Evolutionary conservation across 2,797 vertebrate genomes (phyloP).

Genomic region (Natrix natrix): DNA sequence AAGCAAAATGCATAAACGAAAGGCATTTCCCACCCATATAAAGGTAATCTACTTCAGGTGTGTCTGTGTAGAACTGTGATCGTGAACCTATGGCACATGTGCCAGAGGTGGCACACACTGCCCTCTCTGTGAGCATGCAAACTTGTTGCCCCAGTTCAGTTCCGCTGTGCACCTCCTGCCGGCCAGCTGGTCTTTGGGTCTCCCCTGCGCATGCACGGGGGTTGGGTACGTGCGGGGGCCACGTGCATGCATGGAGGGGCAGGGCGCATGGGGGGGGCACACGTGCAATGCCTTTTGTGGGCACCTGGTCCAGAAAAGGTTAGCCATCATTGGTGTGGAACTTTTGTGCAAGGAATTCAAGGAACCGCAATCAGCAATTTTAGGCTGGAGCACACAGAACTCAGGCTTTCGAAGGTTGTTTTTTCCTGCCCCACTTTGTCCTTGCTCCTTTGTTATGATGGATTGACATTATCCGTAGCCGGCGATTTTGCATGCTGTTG

Average conservation of each 20-base stretch:
- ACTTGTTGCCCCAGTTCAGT: too few species aligned
- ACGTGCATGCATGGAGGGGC: too few species aligned
- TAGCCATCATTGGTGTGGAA: not conserved
- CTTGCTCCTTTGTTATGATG: not conserved
- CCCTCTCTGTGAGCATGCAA: too few species aligned
- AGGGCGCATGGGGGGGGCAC: too few species aligned
- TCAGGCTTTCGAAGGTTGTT: not conserved
- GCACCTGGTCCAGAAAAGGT: too few species aligned
- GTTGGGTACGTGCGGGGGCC: too few species aligned
- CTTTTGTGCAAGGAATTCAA: not conserved
- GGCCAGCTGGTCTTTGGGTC: too few species aligned
- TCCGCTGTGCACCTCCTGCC: too few species aligned
- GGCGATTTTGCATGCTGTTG: not conserved
- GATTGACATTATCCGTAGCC: not conserved
- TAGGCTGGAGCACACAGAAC: not conserved
- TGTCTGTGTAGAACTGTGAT: not conserved
- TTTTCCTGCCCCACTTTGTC: not conserved
- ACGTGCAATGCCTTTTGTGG: too few species aligned
- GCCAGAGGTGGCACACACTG: too few species aligned
- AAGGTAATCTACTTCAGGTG: not conserved
- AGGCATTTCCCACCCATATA: not conserved
- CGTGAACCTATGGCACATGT: too few species aligned
- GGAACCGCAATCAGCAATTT: not conserved
- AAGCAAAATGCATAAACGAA: constrained; percentile 26
- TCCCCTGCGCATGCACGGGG: too few species aligned